Conservation (phyloP, 2,113 vertebrate genomes). For the Empidonax traillii region DNA sequence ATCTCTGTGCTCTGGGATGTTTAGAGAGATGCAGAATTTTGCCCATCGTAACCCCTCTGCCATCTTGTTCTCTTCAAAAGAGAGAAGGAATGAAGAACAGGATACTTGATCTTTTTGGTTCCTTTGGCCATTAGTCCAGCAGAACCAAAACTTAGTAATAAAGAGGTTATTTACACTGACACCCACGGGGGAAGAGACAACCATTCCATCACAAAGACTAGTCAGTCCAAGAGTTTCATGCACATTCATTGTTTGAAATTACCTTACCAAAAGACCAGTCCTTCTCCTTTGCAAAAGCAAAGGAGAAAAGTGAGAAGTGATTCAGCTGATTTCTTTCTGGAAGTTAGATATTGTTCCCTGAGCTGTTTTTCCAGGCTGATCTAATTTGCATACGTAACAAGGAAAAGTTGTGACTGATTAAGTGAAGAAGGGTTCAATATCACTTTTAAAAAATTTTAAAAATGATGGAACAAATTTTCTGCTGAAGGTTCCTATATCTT, state of each 20-base stretch:
- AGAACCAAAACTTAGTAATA: neutral
- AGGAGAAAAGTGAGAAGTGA: neutral
- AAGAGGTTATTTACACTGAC: neutral
- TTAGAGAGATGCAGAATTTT: neutral
- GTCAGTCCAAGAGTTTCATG: neutral
- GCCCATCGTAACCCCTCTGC: neutral
- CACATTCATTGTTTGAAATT: neutral
- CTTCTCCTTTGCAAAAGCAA: neutral
- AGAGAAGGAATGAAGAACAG: neutral
- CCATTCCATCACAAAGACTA: too few relatives aligned
- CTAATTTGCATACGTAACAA: accelerated
- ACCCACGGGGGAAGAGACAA: accelerated
- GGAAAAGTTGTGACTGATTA: neutral
- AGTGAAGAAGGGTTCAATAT: neutral
- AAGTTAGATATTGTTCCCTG: neutral
- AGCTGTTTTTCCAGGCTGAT: neutral
- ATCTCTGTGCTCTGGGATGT: neutral
- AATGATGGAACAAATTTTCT: neutral
- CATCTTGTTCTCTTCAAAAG: neutral
- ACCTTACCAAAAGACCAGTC: neutral
- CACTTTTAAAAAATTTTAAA: neutral
- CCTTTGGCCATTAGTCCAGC: neutral
- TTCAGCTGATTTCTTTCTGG: neutral
- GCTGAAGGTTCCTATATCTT: neutral
- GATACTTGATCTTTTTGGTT: neutral